phyloP scores from a whole-genome alignment of 1,140 invertebrate genomes.

The Papilio machaon region DNA sequence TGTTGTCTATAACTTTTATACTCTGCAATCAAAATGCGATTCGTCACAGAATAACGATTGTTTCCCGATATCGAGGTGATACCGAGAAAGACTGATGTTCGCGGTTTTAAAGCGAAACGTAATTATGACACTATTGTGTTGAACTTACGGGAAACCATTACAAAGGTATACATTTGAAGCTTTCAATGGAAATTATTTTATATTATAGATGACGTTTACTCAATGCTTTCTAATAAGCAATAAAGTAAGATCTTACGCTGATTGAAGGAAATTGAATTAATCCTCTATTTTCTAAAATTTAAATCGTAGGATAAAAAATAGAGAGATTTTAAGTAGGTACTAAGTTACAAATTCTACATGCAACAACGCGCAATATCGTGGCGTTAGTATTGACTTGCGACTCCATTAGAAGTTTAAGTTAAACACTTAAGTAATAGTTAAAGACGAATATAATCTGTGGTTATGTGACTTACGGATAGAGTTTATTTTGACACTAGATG shows the following conservation, averaged over 20 bases:
- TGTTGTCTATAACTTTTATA: conserved; percentile 32
- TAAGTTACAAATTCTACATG: too few relatives aligned
- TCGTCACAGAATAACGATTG: conserved; percentile 70
- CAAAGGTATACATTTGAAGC: not conserved
- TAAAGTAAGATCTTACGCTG: not conserved
- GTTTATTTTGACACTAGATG: too few relatives aligned
- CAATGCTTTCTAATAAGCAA: not conserved
- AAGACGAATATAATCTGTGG: too few relatives aligned
- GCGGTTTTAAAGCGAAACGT: conserved; percentile 45
- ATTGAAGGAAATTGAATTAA: too few relatives aligned
- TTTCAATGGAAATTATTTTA: conserved; percentile 23
- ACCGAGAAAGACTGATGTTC: conserved; percentile 49
- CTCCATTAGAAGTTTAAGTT: too few relatives aligned
- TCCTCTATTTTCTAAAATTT: too few relatives aligned
- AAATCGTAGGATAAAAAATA: too few relatives aligned
- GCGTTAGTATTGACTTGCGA: too few relatives aligned
- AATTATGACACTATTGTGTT: conserved; percentile 38
- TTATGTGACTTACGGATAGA: too few relatives aligned
- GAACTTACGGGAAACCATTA: conserved; percentile 38
- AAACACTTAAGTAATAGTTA: too few relatives aligned
- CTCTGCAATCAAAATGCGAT: conserved; percentile 51
- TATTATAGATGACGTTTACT: not conserved
- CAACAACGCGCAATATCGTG: too few relatives aligned
- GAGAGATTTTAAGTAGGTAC: too few relatives aligned
- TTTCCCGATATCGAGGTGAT: conserved; percentile 64